These are phyloP conservation scores for Glomeris maerens DNA, from an alignment of 1,140 invertebrate species.

Conservation along the genomic window DNA sequence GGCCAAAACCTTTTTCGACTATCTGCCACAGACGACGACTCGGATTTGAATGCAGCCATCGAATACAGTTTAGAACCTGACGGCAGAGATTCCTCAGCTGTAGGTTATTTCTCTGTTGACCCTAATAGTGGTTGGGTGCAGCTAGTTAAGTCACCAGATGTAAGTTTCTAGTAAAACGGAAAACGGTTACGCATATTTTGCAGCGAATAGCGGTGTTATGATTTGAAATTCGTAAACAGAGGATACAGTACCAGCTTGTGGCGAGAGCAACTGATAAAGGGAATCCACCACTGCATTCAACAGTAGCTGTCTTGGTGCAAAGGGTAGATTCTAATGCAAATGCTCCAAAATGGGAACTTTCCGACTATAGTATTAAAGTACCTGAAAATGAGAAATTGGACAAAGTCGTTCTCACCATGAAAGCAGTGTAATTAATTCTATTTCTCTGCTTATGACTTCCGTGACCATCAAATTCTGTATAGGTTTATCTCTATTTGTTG, in stretches of 20 bases:
- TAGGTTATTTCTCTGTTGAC: conserved; percentile 25
- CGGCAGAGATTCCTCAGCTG: conserved; percentile 19
- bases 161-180: too few relatives aligned
- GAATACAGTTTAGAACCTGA: conserved; percentile 15
- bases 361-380: conserved; percentile 41
- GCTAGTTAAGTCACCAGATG: conserved; percentile 20
- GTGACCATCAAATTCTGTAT: neutral
- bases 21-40: conserved; percentile 25
- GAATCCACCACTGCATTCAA: conserved; percentile 40
- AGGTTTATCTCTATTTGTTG: neutral
- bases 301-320: conserved; percentile 58
- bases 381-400: conserved; percentile 57
- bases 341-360: conserved; percentile 41
- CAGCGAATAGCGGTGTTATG: neutral
- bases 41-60: conserved; percentile 24
- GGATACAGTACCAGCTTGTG: conserved; percentile 49
- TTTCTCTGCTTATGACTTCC: neutral
- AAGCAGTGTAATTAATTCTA: conserved; percentile 43
- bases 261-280: conserved; percentile 64
- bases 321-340: conserved; percentile 78
- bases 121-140: conserved; percentile 25
- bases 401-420: conserved; percentile 46
- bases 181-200: too few relatives aligned
- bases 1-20: conserved; percentile 22
- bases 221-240: too few relatives aligned